Base-by-base conservation (phyloP, 2,113 vertebrate species). In the Hemicordylus capensis region DNA sequence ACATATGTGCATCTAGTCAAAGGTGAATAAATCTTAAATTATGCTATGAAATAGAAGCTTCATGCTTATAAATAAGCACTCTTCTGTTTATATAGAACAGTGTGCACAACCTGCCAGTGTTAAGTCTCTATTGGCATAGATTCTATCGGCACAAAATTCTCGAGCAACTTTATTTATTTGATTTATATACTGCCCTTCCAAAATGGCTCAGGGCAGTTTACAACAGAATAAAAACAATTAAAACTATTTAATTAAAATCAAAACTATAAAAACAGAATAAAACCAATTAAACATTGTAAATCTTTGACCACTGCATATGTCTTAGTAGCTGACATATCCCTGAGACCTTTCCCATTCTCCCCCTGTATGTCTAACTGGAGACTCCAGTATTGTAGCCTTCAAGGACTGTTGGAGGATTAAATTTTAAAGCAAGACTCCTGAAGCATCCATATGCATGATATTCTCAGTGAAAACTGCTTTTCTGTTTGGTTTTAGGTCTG, bases 401-500 rank as follows among this genome's bases (percentile, higher is more conserved):
- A 7, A 17, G 39, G 76, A 51, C 19, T 19, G 1, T 69, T 85
- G 37, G 72, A 37, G 76, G 8, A 58, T 76, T 72, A 20, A 14
- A 69, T 44, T 84, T 28, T 44, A n/a, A 70, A 80, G 56, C 34
- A 37, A 51, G 54, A 54, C 28, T 37, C 14, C 24, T 70, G 74
- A 66, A 67, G 3, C 0, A 0, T 28, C 14, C 0, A 14, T 76
- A 28, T 74, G 39, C 31, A 0, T n/a, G 2, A 56, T 44, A 5
- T 87, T 86, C 83, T 92, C 78, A 90, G 85, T 93, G 91, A 89
- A 87, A 89, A 82, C 66, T 85, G 3, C 74, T 95, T 80, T 85
- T 19, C 85, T 93, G 0, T 95, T 61, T 95, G 69, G 89, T 95
- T 90, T 92, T 90, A 96, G 97, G 93, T 85, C 85, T 81, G 84